Percentiles rank a stretch among this genome's conserved stretches.
phyloP scores from a whole-genome alignment of 2,113 vertebrate genomes.

The Numida meleagris region DNA sequence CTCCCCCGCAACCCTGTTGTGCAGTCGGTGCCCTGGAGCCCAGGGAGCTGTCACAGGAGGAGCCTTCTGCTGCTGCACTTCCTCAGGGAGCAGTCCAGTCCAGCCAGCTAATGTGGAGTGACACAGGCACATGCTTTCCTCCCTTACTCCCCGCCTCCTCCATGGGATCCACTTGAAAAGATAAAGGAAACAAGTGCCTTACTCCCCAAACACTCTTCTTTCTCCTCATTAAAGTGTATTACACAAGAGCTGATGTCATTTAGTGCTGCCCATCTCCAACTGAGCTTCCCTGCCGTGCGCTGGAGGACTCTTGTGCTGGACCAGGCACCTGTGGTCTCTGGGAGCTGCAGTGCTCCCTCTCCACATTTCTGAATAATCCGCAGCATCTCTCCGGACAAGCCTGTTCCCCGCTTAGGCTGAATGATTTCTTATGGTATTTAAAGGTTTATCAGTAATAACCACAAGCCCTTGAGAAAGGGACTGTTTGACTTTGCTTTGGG shows the following conservation, averaged over 20 bases:
- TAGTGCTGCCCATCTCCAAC: not conserved
- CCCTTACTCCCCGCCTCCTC: not conserved
- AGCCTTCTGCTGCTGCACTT: not conserved
- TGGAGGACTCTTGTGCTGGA: not conserved
- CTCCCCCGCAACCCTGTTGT: not conserved
- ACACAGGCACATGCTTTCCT: not conserved
- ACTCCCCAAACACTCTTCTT: not conserved
- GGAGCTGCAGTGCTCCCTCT: not conserved
- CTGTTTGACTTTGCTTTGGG: not conserved
- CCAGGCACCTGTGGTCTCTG: not conserved
- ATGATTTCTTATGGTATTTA: not conserved
- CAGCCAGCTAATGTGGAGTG: not conserved
- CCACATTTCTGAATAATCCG: not conserved
- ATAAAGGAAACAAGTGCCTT: not conserved
- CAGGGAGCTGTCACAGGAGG: not conserved
- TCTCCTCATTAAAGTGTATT: not conserved
- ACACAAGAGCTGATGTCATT: not conserved
- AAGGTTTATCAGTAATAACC: not conserved
- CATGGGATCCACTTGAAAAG: not conserved
- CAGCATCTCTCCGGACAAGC: not conserved
- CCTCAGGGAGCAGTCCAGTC: rapidly evolving
- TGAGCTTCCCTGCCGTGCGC: not conserved
- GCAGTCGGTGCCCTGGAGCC: not conserved
- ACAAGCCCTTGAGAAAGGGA: not conserved
- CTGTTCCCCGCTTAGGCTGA: rapidly evolving